Evolutionary conservation across 2,113 vertebrate species (phyloP).

Genomic region (Grammatotria lemairii): DNA sequence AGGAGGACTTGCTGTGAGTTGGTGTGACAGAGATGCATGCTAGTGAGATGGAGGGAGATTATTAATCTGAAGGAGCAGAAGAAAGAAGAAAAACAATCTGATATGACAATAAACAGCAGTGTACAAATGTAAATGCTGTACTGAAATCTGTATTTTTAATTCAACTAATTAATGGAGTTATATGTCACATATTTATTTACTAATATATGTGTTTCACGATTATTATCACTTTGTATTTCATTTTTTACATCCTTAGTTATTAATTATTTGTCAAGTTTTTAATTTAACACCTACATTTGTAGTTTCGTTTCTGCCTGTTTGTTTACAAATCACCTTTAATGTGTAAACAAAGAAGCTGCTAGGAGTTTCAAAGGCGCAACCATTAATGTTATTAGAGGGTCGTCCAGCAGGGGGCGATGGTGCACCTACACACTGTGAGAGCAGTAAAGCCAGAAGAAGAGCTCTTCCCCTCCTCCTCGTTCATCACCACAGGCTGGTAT

Average conservation of each 20-base stretch:
- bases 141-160: neutral
- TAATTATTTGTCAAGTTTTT: neutral
- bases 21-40: neutral
- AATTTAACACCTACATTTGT: neutral
- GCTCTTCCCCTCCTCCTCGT: neutral
- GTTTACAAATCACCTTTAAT: neutral
- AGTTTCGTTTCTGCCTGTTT: neutral
- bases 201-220: neutral
- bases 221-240: neutral
- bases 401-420: slow-evolving; percentile 4
- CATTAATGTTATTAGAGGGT: neutral
- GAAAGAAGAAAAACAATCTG: neutral
- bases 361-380: neutral
- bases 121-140: neutral
- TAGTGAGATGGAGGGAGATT: neutral
- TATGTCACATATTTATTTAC: neutral
- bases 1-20: neutral
- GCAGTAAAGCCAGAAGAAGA: neutral
- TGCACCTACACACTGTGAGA: too few relatives aligned
- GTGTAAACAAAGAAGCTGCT: neutral
- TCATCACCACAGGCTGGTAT: neutral
- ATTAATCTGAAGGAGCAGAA: neutral
- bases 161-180: neutral
- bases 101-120: neutral
- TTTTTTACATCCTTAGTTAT: neutral